Base-by-base conservation (phyloP, 2,113 vertebrate species). In the Proterorhinus semilunaris region DNA sequence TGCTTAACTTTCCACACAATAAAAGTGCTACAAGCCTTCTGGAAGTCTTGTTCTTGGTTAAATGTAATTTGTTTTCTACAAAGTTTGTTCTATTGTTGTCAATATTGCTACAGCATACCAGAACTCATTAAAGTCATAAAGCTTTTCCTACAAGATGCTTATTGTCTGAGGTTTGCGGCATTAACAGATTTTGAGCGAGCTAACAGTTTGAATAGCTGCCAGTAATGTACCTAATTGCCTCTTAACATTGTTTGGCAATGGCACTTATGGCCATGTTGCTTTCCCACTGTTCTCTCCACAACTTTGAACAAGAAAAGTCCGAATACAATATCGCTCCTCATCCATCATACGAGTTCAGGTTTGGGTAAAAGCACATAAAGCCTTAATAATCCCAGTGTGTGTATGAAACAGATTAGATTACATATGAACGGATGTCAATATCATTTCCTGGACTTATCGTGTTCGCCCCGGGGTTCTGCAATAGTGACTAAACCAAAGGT, bases 371-470 rank as follows among this genome's bases (percentile, higher is more conserved):
- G 46, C 42, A 58, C 10, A 42, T 58, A 58, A 42, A 42, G 53
- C 53, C 27, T 47, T 47, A 47, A 6, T 58, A 42, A 58, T 58
- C 55, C 27, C 1, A 5, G 1, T 42, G 21, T 58, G 55, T 58
- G 55, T 42, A 58, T 57, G 11, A 58, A 58, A 15, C 27, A 13
- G 55, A 58, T 58, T 58, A 11, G 27, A 58, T 58, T 51, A 48
- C 55, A 62, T 53, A 53, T 27, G 68, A 53, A 16, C 16, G 3
- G 78, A 78, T 75, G 44, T 51, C 49, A 70, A 72, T 74, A 21
- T 68, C 13, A 84, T 71, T 83, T 85, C 71, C 72, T 71, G 61
- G 68, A 13, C 21, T 75, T 65, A 68, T 67, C 54, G 62, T 58
- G 55, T 61, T 53, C 61, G 49, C 65, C 55, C 68, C 42, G 1